A percentile compares a stretch with the other conserved stretches of the same genome.
Evolutionary conservation across 2,797 vertebrate genomes (phyloP).

Genomic region (Spinibarbus caldwelli): DNA sequence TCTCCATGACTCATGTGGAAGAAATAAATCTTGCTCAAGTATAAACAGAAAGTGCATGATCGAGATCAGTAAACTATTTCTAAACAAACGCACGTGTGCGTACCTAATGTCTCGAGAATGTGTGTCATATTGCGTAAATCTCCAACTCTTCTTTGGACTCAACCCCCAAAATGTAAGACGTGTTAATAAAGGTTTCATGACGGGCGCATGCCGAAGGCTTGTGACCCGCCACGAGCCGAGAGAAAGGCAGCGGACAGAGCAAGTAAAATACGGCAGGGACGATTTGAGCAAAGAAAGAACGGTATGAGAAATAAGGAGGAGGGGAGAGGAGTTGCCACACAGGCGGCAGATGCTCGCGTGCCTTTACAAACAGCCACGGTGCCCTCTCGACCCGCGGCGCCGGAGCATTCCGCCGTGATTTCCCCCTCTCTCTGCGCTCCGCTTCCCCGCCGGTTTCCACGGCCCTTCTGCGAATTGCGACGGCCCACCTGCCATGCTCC

Average conservation of each 20-base stretch:
- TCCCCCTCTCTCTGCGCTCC: slow-evolving; percentile 33
- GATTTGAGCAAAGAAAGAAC: slow-evolving; percentile 85
- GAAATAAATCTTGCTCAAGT: slow-evolving; percentile 23
- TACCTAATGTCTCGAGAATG: slow-evolving; percentile 11
- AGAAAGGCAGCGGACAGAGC: slow-evolving; percentile 11
- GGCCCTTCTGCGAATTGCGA: slow-evolving; percentile 73
- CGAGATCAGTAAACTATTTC: slow-evolving; percentile 2
- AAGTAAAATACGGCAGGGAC: slow-evolving; percentile 41
- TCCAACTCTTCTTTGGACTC: not conserved
- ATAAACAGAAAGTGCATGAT: slow-evolving; percentile 30
- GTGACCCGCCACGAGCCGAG: slow-evolving; percentile 28
- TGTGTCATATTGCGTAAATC: not conserved
- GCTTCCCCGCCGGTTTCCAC: slow-evolving; percentile 81
- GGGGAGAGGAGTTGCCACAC: slow-evolving; percentile 54
- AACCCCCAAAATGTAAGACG: slow-evolving; percentile 53
- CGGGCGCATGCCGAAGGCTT: slow-evolving; percentile 22
- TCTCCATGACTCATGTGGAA: slow-evolving; percentile 37
- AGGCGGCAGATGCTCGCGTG: slow-evolving; percentile 94
- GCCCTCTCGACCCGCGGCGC: slow-evolving; percentile 80
- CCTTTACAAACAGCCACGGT: slow-evolving; percentile 85
- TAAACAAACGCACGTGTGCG: slow-evolving; percentile 44
- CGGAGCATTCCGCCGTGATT: slow-evolving; percentile 70
- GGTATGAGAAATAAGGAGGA: slow-evolving; percentile 82
- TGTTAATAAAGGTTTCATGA: slow-evolving; percentile 60
- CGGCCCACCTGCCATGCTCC: slow-evolving; percentile 91